Evolutionary conservation across 2,888 invertebrate species (phyloP).

Genomic region (Lycophotia porphyrea): DNA sequence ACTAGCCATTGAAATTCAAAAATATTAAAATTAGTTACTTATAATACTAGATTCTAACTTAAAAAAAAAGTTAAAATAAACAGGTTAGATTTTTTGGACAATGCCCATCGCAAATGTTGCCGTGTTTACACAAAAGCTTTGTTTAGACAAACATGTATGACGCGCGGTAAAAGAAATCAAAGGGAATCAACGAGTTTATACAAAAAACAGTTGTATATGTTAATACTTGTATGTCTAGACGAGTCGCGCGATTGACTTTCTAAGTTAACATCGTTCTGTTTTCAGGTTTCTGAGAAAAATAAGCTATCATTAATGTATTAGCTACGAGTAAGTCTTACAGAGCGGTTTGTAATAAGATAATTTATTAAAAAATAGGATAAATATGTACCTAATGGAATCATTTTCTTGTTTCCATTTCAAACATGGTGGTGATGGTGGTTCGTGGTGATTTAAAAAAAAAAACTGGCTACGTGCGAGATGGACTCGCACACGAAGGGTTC

Average conservation of each 20-base stretch:
- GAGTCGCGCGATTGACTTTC: conserved; percentile 16
- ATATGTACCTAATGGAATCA: too few species aligned
- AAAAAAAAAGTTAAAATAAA: too few species aligned
- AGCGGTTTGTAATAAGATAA: background rate
- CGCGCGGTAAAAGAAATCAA: background rate
- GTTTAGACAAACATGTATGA: background rate
- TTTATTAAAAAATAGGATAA: background rate
- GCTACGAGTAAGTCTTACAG: background rate
- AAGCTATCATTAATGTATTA: conserved; percentile 2
- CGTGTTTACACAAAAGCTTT: background rate
- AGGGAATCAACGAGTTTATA: background rate
- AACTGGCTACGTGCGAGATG: too few species aligned
- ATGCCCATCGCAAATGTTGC: too few species aligned
- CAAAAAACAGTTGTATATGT: conserved; percentile 23
- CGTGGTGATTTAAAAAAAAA: too few species aligned
- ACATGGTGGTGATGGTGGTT: too few species aligned
- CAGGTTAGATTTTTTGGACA: too few species aligned
- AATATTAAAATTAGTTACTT: too few species aligned
- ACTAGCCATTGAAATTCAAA: too few species aligned
- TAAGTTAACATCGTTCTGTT: conserved; percentile 15
- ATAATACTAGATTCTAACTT: too few species aligned
- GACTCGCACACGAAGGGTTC: too few species aligned
- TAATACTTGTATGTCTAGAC: conserved; percentile 32
- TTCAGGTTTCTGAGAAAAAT: conserved; percentile 10
- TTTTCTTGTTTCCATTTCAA: too few species aligned